Conservation (phyloP, 2,888 invertebrate species). For the Drosophila subsilvestris region DNA sequence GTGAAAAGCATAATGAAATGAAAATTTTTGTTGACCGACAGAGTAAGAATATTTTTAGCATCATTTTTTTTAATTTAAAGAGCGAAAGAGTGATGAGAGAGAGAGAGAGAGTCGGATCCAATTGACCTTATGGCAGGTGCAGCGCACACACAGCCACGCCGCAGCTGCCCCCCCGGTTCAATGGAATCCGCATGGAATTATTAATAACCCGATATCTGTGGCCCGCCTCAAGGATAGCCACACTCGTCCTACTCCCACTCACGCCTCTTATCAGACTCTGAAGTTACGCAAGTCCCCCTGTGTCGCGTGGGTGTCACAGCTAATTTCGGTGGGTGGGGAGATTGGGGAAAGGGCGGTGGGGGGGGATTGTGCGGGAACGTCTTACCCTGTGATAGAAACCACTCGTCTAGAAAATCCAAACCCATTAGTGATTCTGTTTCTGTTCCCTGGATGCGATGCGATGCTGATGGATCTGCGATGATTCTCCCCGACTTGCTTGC, state of each 20-base stretch:
- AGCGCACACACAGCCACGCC: slow-evolving; percentile 32
- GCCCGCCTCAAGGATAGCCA: slow-evolving; percentile 37
- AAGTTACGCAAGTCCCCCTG: slow-evolving; percentile 67
- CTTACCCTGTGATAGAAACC: slow-evolving; percentile 84
- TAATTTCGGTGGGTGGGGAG: slow-evolving; percentile 26
- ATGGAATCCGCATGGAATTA: slow-evolving; percentile 65
- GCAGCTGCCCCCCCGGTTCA: slow-evolving; percentile 47
- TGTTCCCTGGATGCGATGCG: slow-evolving; percentile 15
- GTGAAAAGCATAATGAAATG: slow-evolving; percentile 63
- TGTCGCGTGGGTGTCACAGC: slow-evolving; percentile 29
- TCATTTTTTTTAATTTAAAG: slow-evolving; percentile 36
- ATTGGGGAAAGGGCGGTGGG: slow-evolving; percentile 1
- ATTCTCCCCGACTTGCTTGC: slow-evolving; percentile 30
- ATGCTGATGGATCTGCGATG: slow-evolving; percentile 46
- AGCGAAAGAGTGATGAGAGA: slow-evolving; percentile 5
- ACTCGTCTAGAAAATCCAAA: slow-evolving; percentile 84
- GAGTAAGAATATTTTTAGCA: slow-evolving; percentile 69
- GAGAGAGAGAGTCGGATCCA: slow-evolving; percentile 32
- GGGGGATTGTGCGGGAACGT: slow-evolving; percentile 29
- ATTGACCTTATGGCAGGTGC: slow-evolving; percentile 75
- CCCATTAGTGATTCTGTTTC: slow-evolving; percentile 62
- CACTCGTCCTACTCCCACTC: slow-evolving; percentile 14
- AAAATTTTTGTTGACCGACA: slow-evolving; percentile 75
- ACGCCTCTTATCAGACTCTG: slow-evolving; percentile 29
- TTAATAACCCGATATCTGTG: slow-evolving; percentile 41